phyloP scores from a whole-genome alignment of 2,797 vertebrate species.

The Halcyon badia region DNA sequence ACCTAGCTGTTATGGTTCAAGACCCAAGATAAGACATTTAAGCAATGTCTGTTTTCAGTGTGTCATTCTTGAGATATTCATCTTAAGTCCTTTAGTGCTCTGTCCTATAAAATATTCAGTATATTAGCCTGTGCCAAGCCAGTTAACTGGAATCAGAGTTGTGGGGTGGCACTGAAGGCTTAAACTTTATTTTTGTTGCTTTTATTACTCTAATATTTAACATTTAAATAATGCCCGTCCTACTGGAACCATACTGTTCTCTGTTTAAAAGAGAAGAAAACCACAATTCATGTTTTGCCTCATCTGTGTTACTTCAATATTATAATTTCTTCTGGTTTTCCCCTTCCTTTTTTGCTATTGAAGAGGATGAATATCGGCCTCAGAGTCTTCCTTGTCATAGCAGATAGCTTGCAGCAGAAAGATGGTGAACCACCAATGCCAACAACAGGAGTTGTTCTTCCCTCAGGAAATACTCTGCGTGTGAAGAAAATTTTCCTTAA shows the following conservation, averaged over 20 bases:
- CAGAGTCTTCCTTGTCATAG: constrained; percentile 97
- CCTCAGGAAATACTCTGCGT: constrained; percentile 98
- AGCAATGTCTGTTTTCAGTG: background rate
- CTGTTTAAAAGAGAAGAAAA: background rate
- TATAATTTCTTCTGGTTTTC: background rate
- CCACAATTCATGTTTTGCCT: background rate
- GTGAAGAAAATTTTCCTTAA: constrained; percentile 99
- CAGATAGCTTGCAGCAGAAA: constrained; percentile 98
- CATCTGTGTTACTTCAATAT: background rate
- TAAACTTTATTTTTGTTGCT: background rate
- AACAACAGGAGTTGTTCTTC: constrained; percentile 95
- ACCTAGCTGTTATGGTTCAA: background rate
- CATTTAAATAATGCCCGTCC: background rate
- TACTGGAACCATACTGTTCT: accelerated
- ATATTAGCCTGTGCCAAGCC: background rate
- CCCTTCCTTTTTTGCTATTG: background rate
- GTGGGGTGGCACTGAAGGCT: background rate
- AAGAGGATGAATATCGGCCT: constrained; percentile 99
- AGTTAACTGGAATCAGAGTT: background rate
- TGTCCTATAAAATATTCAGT: background rate
- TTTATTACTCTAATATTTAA: background rate
- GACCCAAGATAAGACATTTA: background rate
- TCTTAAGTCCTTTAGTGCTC: background rate
- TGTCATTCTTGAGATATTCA: background rate
- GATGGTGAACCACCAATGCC: constrained; percentile 99